These are phyloP conservation scores for Aelia acuminata DNA, from an alignment of 2,888 invertebrate genomes.

Conservation along the genomic window DNA sequence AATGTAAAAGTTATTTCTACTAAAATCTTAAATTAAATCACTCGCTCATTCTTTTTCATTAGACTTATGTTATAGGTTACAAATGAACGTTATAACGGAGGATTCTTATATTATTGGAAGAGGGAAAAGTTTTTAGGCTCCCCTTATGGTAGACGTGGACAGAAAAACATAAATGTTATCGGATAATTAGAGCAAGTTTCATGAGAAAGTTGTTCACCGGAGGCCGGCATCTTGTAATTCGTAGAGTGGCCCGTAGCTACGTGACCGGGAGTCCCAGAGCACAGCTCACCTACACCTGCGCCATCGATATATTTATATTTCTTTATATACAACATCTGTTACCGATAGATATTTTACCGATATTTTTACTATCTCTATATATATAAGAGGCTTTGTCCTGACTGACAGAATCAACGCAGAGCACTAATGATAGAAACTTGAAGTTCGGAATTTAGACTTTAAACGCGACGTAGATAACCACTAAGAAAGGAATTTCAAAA, in stretches of 20 bases:
- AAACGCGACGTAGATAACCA: too few relatives aligned
- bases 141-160: not conserved
- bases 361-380: too few relatives aligned
- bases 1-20: too few relatives aligned
- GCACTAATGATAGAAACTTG: too few relatives aligned
- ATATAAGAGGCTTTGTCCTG: too few relatives aligned
- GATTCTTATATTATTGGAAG: not conserved
- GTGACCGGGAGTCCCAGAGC: not conserved
- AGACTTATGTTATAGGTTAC: too few relatives aligned
- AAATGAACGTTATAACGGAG: not conserved
- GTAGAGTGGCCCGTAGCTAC: not conserved
- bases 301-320: not conserved
- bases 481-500: too few relatives aligned
- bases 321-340: not conserved
- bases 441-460: too few relatives aligned
- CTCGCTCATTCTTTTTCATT: too few relatives aligned
- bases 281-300: not conserved
- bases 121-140: not conserved
- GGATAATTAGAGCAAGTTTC: slow-evolving; percentile 9
- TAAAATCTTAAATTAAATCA: too few relatives aligned
- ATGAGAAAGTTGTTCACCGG: not conserved
- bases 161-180: slow-evolving; percentile 36
- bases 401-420: too few relatives aligned
- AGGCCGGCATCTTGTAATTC: slow-evolving; percentile 1
- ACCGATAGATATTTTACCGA: not conserved